Evolutionary conservation across 30 jellyfish, hydroid and myxozoan genomes (phyloP).

Genomic region (Clytia hemisphaerica): DNA sequence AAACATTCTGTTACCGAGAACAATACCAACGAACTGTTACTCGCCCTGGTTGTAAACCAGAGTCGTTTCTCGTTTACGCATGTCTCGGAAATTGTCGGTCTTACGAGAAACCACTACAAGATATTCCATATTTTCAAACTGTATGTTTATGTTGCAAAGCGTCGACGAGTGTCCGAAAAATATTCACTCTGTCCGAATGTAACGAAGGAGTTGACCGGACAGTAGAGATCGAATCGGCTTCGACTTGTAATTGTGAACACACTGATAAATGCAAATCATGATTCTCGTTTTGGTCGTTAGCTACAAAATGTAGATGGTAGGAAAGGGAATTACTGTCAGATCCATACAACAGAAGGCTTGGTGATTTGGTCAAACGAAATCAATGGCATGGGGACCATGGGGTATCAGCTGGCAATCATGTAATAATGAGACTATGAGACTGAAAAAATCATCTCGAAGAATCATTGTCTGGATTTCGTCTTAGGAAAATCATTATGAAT

Average conservation of each 20-base stretch:
- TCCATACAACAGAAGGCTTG: no score
- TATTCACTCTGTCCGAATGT: constrained; percentile 13
- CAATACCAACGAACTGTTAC: background rate
- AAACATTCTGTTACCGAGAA: constrained; percentile 26
- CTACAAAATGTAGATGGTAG: no score
- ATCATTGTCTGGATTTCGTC: no score
- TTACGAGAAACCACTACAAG: constrained; percentile 18
- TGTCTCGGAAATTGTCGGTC: constrained; percentile 59
- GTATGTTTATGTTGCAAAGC: constrained; percentile 45
- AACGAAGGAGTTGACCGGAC: constrained; percentile 1
- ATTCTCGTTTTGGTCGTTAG: no score
- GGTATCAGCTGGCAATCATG: no score
- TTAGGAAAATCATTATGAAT: no score
- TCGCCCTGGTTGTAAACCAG: constrained; percentile 37
- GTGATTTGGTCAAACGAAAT: no score
- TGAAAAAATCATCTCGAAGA: no score
- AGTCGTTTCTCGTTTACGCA: constrained; percentile 31
- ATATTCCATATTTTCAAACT: constrained; percentile 33
- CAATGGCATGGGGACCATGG: no score
- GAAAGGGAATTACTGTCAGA: no score
- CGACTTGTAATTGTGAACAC: constrained; percentile 28
- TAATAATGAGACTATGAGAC: no score
- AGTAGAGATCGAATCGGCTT: constrained; percentile 19
- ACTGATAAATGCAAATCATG: no score
- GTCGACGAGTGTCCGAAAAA: background rate